phyloP scores from a whole-genome alignment of 2,888 invertebrate genomes.

The Elmis aenea region DNA sequence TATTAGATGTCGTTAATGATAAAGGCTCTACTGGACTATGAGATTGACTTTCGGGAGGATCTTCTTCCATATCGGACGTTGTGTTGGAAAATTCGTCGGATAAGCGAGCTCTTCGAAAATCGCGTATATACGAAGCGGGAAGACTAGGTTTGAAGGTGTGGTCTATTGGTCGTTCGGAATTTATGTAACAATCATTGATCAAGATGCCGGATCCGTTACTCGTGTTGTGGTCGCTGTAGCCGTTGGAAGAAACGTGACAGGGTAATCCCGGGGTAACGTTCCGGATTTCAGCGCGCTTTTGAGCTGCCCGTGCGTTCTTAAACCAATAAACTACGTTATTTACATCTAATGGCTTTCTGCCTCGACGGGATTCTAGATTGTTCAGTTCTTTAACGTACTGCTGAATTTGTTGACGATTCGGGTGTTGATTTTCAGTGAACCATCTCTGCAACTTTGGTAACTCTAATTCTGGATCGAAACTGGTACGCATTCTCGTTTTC shows the following conservation, averaged over 20 bases:
- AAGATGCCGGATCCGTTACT: constrained; percentile 59
- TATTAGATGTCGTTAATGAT: constrained; percentile 62
- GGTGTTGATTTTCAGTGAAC: constrained; percentile 97
- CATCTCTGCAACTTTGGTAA: constrained; percentile 93
- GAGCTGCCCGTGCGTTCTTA: constrained; percentile 94
- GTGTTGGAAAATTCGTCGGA: constrained; percentile 64
- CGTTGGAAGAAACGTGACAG: constrained; percentile 59
- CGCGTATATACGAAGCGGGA: constrained; percentile 52
- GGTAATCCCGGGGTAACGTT: constrained; percentile 54
- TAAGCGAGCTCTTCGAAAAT: constrained; percentile 56
- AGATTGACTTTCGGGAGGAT: constrained; percentile 51
- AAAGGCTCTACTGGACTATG: constrained; percentile 66
- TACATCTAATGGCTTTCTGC: constrained; percentile 89
- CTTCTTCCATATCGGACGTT: constrained; percentile 65
- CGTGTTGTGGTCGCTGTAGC: constrained; percentile 62
- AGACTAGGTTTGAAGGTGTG: constrained; percentile 61
- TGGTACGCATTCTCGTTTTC: constrained; percentile 92
- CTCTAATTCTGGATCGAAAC: constrained; percentile 95
- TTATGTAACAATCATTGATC: constrained; percentile 56
- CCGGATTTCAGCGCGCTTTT: constrained; percentile 82
- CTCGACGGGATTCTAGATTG: constrained; percentile 83
- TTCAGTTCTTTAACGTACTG: constrained; percentile 94
- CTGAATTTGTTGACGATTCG: constrained; percentile 93
- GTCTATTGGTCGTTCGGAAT: constrained; percentile 47
- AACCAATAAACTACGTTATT: constrained; percentile 98